phyloP scores from a whole-genome alignment of 1,140 invertebrate genomes.

The Penaeus japonicus region DNA sequence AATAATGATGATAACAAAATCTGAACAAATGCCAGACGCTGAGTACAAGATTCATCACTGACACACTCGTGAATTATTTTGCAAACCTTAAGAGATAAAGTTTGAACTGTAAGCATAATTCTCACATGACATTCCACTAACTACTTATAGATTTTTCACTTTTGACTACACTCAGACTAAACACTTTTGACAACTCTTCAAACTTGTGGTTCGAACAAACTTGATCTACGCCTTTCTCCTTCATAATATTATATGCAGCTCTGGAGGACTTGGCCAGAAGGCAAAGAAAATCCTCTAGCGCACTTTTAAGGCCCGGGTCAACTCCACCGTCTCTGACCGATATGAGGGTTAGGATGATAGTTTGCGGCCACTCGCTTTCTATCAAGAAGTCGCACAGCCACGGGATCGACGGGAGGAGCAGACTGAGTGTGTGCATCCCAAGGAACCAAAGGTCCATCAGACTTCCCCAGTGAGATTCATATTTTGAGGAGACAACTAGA shows the following conservation, averaged over 20 bases:
- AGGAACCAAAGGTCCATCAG: conserved; percentile 91
- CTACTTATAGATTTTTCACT: not conserved
- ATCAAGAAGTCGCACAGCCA: conserved; percentile 91
- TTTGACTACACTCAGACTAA: conserved; percentile 69
- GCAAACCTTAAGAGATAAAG: too few relatives aligned
- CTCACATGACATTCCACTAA: too few relatives aligned
- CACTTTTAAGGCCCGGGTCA: conserved; percentile 83
- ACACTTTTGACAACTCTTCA: conserved; percentile 85
- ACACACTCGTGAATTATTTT: too few relatives aligned
- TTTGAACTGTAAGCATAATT: too few relatives aligned
- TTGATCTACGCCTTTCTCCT: conserved; percentile 79
- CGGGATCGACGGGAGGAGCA: conserved; percentile 79
- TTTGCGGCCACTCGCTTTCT: conserved; percentile 90
- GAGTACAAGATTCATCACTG: too few relatives aligned
- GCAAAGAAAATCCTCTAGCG: conserved; percentile 88
- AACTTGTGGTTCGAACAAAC: conserved; percentile 85
- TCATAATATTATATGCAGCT: conserved; percentile 75
- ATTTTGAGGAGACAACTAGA: conserved; percentile 82
- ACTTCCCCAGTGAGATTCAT: conserved; percentile 87
- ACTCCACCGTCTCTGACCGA: conserved; percentile 83
- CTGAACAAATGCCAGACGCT: too few relatives aligned
- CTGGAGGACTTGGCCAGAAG: conserved; percentile 83
- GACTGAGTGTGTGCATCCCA: conserved; percentile 89
- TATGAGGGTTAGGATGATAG: conserved; percentile 80
- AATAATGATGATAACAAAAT: too few relatives aligned